phyloP scores from a whole-genome alignment of 2,888 invertebrate species.

The Odontocerum albicorne region DNA sequence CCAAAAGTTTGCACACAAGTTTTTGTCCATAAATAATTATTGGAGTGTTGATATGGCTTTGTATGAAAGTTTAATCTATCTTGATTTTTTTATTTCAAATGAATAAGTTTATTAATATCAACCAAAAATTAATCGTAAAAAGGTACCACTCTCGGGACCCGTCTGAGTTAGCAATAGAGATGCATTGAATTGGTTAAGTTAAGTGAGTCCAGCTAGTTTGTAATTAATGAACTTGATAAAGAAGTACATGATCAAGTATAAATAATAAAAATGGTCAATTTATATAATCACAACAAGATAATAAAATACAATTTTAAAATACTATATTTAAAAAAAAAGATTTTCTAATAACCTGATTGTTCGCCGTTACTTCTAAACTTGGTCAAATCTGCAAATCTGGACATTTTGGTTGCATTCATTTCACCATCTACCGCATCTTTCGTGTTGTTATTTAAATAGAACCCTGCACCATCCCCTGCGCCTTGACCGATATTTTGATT shows the following conservation, averaged over 20 bases:
- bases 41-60: too few species aligned
- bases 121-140: too few species aligned
- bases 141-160: too few species aligned
- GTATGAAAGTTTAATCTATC: too few species aligned
- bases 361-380: conserved; percentile 58
- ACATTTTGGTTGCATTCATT: conserved; percentile 51
- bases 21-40: too few species aligned
- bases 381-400: conserved; percentile 74
- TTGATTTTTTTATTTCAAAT: too few species aligned
- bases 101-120: too few species aligned
- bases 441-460: conserved; percentile 48
- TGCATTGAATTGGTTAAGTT: neutral
- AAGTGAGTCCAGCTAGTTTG: neutral
- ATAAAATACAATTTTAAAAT: conserved; percentile 1
- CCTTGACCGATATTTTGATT: conserved; percentile 44
- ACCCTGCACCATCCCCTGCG: conserved; percentile 53
- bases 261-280: neutral
- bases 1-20: too few species aligned
- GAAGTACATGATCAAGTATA: neutral
- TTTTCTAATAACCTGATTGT: conserved; percentile 42
- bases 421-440: conserved; percentile 64
- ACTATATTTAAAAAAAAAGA: too few species aligned
- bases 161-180: too few species aligned
- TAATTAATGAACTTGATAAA: neutral
- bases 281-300: neutral